phyloP scores from a whole-genome alignment of 2,797 vertebrate genomes.

The Bovichtus variegatus region DNA sequence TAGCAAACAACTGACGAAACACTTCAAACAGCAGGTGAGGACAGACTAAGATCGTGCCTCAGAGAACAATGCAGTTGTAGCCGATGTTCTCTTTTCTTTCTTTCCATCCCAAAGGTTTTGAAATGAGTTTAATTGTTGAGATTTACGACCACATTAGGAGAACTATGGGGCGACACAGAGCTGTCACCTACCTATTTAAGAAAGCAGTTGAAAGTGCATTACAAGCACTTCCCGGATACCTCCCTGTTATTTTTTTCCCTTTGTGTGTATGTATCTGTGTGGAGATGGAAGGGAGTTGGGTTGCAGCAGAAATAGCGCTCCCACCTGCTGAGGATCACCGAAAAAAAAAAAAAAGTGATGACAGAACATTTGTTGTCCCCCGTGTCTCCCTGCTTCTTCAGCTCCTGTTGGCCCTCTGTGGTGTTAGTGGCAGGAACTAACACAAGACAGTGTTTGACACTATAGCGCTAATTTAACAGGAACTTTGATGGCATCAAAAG shows the following conservation, averaged over 20 bases:
- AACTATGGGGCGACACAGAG: constrained; percentile 13
- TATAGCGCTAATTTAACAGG: not conserved
- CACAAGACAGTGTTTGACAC: not conserved
- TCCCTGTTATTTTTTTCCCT: constrained; percentile 29
- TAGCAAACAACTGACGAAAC: constrained; percentile 39
- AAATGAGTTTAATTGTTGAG: constrained; percentile 7
- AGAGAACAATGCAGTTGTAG: not conserved
- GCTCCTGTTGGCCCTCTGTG: not conserved
- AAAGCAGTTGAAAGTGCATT: constrained; percentile 55
- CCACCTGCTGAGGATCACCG: constrained; percentile 84
- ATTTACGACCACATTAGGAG: constrained; percentile 24
- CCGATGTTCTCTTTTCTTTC: not conserved
- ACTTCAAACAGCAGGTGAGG: constrained; percentile 34
- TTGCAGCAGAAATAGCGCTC: constrained; percentile 84
- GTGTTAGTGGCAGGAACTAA: not conserved
- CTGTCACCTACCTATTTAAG: constrained; percentile 45
- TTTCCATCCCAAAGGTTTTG: not conserved
- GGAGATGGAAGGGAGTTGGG: constrained; percentile 65
- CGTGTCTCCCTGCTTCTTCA: constrained; percentile 51
- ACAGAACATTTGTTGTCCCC: constrained; percentile 69
- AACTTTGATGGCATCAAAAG: not conserved
- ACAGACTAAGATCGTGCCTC: not conserved
- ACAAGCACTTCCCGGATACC: constrained; percentile 48
- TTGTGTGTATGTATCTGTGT: constrained; percentile 35
- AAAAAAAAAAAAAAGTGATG: constrained; percentile 51